A percentile compares a stretch with the other conserved stretches of the same genome.
These are phyloP conservation scores for Mesitornis unicolor DNA, from an alignment of 2,113 vertebrate genomes.

Conservation along the genomic window DNA sequence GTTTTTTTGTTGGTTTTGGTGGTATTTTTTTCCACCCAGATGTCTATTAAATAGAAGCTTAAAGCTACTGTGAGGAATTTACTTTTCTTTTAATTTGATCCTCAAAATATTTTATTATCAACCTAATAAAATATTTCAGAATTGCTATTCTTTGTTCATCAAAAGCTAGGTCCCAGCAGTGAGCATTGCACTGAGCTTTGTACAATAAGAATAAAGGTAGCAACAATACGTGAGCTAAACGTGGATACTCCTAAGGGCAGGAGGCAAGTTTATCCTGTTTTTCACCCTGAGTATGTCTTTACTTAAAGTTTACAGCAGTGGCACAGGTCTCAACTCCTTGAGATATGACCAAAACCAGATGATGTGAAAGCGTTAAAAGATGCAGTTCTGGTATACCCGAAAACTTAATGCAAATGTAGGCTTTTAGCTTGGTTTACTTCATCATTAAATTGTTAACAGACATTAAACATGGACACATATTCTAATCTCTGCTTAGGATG, in stretches of 20 bases:
- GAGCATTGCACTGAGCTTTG: neutral
- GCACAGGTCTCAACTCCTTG: neutral
- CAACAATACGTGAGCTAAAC: neutral
- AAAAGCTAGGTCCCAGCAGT: neutral
- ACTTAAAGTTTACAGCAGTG: neutral
- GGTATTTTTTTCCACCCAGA: neutral
- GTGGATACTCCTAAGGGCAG: neutral
- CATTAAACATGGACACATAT: neutral
- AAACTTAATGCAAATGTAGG: neutral
- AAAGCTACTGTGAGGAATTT: neutral
- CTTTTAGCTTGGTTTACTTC: neutral
- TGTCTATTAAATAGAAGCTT: neutral
- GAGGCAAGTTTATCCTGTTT: neutral
- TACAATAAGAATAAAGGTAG: neutral
- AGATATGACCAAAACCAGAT: neutral
- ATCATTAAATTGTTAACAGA: neutral
- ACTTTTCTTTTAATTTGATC: neutral
- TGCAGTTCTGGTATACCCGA: neutral
- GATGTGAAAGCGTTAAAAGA: accelerated
- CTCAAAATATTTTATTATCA: neutral
- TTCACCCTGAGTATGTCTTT: neutral
- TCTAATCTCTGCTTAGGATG: neutral
- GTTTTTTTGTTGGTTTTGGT: neutral
- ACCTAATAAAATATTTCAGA: neutral
- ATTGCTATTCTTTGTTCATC: neutral